phyloP scores from a whole-genome alignment of 2,888 invertebrate genomes.

The Boloria euphrosyne region DNA sequence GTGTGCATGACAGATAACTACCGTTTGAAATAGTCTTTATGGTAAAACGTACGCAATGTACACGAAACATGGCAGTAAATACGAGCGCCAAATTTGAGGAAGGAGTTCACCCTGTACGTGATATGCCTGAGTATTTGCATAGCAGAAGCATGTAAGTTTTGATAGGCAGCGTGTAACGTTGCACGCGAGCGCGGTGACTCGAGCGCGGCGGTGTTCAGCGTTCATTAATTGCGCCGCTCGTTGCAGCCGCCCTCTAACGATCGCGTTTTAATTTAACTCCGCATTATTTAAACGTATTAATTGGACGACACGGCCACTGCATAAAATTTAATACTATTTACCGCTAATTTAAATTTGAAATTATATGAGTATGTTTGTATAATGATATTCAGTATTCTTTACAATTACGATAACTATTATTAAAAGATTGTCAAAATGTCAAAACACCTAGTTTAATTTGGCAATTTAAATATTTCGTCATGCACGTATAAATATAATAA shows the following conservation, averaged over 20 bases:
- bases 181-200: neutral
- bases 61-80: neutral
- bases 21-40: too few species aligned
- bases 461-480: too few species aligned
- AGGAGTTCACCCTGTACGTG: neutral
- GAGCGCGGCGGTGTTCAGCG: constrained; percentile 29
- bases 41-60: too few species aligned
- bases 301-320: constrained; percentile 38
- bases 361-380: constrained; percentile 28
- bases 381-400: too few species aligned
- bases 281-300: constrained; percentile 40
- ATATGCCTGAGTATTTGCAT: constrained; percentile 7
- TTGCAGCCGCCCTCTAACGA: constrained; percentile 34
- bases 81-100: neutral
- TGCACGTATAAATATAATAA: too few species aligned
- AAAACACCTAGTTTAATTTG: neutral
- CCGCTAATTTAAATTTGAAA: constrained; percentile 44
- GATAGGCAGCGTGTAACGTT: constrained; percentile 6
- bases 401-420: neutral
- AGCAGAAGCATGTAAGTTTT: constrained; percentile 3
- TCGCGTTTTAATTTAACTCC: constrained; percentile 37
- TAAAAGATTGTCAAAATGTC: neutral
- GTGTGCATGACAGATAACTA: neutral
- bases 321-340: constrained; percentile 38
- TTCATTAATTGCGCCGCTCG: constrained; percentile 34